A percentile compares a stretch with the other conserved stretches of the same genome.
Evolutionary conservation across 1,140 invertebrate genomes (phyloP).

Genomic region (Psix sp.): DNA sequence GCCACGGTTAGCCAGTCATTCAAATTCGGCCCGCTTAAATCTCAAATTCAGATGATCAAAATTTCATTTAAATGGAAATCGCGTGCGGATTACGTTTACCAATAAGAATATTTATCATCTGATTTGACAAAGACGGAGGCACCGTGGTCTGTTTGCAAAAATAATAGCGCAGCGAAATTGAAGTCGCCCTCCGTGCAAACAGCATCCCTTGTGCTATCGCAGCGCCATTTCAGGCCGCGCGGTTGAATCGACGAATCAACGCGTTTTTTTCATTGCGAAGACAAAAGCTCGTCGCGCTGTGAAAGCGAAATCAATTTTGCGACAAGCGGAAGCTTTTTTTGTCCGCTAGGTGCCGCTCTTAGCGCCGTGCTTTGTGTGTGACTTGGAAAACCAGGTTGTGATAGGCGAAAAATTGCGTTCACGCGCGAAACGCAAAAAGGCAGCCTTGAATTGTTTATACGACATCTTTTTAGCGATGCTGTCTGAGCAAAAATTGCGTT

Average conservation of each 20-base stretch:
- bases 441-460: constrained; percentile 41
- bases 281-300: constrained; percentile 10
- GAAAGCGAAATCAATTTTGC: constrained; percentile 20
- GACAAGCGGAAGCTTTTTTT: constrained; percentile 7
- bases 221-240: not conserved
- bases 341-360: not conserved
- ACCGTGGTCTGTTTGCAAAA: constrained; percentile 20
- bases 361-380: constrained; percentile 3
- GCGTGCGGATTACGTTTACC: constrained; percentile 53
- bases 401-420: constrained; percentile 35
- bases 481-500: constrained; percentile 37
- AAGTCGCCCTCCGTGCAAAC: constrained; percentile 9
- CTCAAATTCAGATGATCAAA: constrained; percentile 57
- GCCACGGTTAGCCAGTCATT: constrained; percentile 27
- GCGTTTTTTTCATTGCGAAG: not conserved
- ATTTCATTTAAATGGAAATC: constrained; percentile 58
- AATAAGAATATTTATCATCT: constrained; percentile 59
- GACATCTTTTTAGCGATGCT: constrained; percentile 28
- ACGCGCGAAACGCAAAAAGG: constrained; percentile 14
- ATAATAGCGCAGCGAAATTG: constrained; percentile 9
- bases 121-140: constrained; percentile 33
- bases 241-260: not conserved
- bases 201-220: constrained; percentile 10
- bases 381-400: constrained; percentile 27
- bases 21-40: constrained; percentile 43